Evolutionary conservation across 2,888 invertebrate species (phyloP).

Genomic region (Clusia tigrina): DNA sequence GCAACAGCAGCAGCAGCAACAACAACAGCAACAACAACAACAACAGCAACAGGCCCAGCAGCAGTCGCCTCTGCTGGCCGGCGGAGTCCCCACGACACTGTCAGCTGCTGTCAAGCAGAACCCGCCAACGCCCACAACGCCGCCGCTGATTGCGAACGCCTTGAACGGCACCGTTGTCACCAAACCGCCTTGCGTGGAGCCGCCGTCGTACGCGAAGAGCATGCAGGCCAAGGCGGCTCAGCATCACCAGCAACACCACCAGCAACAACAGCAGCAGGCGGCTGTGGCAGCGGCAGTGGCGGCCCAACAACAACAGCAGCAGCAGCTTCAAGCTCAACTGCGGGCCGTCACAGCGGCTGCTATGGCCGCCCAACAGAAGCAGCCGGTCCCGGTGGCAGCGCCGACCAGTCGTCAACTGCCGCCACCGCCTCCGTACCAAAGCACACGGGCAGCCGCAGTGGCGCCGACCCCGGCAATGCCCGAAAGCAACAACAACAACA

Average conservation of each 20-base stretch:
- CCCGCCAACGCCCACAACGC: conserved; percentile 66
- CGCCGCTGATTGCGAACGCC: conserved; percentile 67
- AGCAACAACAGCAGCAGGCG: conserved; percentile 48
- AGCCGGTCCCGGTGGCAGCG: conserved; percentile 32
- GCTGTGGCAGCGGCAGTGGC: conserved; percentile 39
- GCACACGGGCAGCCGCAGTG: conserved; percentile 41
- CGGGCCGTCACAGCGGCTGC: conserved; percentile 33
- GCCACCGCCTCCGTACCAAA: conserved; percentile 75
- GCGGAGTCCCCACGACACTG: conserved; percentile 56
- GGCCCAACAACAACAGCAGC: conserved; percentile 46
- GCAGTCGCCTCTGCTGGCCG: conserved; percentile 66
- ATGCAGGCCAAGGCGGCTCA: conserved; percentile 75
- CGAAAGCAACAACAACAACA: conserved; percentile 41
- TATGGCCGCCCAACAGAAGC: conserved; percentile 39
- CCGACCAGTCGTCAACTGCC: conserved; percentile 65
- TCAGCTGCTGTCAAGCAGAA: conserved; percentile 65
- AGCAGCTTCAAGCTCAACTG: conserved; percentile 38
- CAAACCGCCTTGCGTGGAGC: conserved; percentile 82
- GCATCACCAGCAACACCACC: conserved; percentile 57
- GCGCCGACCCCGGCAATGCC: conserved; percentile 38
- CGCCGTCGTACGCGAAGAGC: conserved; percentile 90
- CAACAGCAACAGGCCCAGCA: conserved; percentile 57
- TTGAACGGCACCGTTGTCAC: conserved; percentile 57
- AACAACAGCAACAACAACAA: conserved; percentile 66
- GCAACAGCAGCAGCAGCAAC: conserved; percentile 63